Percentiles rank a stretch among this genome's conserved stretches.
These are phyloP conservation scores for Cyprinodon brontotheroides DNA, from an alignment of 2,113 vertebrate species.

Conservation along the genomic window DNA sequence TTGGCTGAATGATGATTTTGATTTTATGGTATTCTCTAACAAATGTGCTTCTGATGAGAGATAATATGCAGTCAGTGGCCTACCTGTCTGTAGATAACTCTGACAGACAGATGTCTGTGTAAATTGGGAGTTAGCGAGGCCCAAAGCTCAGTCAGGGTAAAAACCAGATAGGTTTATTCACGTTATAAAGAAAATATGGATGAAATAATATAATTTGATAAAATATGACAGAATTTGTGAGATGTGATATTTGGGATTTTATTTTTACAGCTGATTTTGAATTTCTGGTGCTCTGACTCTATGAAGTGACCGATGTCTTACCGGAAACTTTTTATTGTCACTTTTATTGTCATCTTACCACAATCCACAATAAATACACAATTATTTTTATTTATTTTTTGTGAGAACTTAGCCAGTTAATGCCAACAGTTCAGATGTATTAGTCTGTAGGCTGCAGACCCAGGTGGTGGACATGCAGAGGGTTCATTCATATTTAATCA, in stretches of 20 bases:
- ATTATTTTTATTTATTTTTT: neutral
- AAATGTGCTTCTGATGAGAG: neutral
- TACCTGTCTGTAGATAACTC: neutral
- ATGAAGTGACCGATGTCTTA: no score
- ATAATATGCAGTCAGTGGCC: neutral
- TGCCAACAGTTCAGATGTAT: neutral
- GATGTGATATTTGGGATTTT: neutral
- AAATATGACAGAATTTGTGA: neutral
- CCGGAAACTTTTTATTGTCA: neutral
- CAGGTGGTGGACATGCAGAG: slow-evolving; percentile 57
- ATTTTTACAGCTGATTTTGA: no score
- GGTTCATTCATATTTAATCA: slow-evolving; percentile 74
- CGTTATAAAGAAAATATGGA: no score
- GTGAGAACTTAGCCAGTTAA: neutral
- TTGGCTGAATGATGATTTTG: neutral
- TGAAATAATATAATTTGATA: neutral
- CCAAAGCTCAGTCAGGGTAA: no score
- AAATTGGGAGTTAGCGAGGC: no score
- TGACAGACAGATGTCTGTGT: no score
- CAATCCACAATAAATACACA: no score
- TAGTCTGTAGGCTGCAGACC: slow-evolving; percentile 12
- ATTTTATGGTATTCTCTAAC: neutral
- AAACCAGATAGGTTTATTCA: no score
- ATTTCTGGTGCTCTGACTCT: no score
- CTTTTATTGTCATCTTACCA: no score